Evolutionary conservation across 2,113 vertebrate species (phyloP).

Genomic region (Alouatta palliata): DNA sequence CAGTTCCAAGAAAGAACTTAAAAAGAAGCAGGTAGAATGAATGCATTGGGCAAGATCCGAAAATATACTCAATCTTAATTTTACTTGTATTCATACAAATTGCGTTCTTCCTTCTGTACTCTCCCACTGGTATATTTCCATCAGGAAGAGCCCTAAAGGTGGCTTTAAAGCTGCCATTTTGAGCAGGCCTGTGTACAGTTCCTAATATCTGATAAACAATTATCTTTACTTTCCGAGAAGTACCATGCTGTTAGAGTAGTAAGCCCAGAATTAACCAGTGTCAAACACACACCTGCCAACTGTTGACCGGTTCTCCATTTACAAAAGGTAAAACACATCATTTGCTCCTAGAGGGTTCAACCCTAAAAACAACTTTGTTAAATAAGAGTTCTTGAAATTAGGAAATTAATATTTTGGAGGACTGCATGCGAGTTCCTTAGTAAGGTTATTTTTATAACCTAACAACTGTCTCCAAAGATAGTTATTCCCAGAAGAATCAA

Average conservation of each 20-base stretch:
- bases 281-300: neutral
- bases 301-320: neutral
- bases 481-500: neutral
- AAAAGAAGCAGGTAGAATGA: neutral
- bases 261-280: neutral
- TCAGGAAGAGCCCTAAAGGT: neutral
- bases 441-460: neutral
- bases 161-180: neutral
- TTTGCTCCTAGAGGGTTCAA: neutral
- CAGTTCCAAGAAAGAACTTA: conserved; percentile 32
- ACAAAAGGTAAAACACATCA: neutral
- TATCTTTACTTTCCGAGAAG: neutral
- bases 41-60: neutral
- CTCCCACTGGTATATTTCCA: neutral
- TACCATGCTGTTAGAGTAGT: neutral
- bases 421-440: neutral
- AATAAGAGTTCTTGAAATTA: neutral
- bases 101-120: neutral
- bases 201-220: neutral
- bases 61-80: neutral
- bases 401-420: neutral
- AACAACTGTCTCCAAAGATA: neutral
- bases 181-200: neutral
- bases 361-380: neutral
- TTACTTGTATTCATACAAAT: neutral